Percentiles rank a stretch among this genome's conserved stretches.
Conservation (phyloP, 2,113 vertebrate genomes). For the Petrocephalus zakoni region DNA sequence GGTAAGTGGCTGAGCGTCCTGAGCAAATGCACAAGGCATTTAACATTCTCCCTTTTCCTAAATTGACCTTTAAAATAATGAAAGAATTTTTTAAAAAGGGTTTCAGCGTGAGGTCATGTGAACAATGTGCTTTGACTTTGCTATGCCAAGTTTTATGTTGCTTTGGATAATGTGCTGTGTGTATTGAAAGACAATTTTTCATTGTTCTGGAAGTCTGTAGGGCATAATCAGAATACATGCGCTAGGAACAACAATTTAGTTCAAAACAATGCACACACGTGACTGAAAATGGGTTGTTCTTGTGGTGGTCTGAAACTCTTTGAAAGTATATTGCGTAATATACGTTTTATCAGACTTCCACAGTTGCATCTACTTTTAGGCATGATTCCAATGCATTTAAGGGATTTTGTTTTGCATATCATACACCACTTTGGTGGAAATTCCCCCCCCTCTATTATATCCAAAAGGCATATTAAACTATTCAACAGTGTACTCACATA, state of each 20-base stretch:
- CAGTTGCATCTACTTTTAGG: not conserved
- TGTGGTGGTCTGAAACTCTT: not conserved
- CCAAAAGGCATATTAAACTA: not conserved
- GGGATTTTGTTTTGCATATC: not conserved
- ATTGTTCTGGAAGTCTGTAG: not conserved
- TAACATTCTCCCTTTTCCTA: not conserved
- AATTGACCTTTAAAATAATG: not conserved
- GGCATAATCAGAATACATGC: not conserved
- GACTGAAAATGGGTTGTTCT: not conserved
- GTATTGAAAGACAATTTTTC: not conserved
- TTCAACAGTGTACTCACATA: constrained; percentile 28
- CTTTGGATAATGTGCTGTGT: not conserved
- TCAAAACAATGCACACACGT: not conserved
- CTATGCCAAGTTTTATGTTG: not conserved
- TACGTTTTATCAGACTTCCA: not conserved
- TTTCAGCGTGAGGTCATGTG: not conserved
- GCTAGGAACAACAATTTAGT: not conserved
- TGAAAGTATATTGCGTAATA: not conserved
- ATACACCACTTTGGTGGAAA: not conserved
- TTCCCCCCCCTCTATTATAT: not conserved
- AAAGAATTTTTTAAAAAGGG: not conserved
- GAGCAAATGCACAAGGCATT: not conserved
- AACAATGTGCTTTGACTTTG: not conserved
- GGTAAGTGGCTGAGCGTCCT: not conserved
- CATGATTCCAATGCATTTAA: not conserved